Evolutionary conservation across 1,140 invertebrate genomes (phyloP), one percentile per base, ranked within the genome.

Genomic region (Nasonia giraulti): DNA sequence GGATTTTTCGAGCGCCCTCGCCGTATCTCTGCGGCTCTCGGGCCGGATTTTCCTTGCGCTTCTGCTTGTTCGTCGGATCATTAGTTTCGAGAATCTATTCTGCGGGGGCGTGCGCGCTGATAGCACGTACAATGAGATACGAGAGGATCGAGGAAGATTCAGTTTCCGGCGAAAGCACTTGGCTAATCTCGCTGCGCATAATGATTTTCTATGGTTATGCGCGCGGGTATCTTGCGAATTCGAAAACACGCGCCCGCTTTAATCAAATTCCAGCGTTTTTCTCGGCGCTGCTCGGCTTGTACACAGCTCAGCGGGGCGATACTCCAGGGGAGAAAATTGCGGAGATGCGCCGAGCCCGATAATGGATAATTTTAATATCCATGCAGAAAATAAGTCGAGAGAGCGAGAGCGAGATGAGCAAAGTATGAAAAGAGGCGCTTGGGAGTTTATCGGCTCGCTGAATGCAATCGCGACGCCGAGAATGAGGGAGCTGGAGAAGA

Each of bases 361-460:
- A 62, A 62, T 62, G 55, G 20, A 62, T 62, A 62, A 62, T 62
- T 62, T 62, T 62, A 62, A 62, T 62, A 62, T 62, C 55, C 55
- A 62, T n/a, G 55, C 55, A 62, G 17, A 62, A 62, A 62, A 62
- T 20, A 62, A 62, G 20, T 7, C 55, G 55, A 62, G 55, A 62
- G 20, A 62, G 20, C 1, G 17, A 62, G 12, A 55, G 14, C 17
- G 17, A 55, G 50, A 55, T 11, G 44, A 47, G 47, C 12, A 50
- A 50, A 17, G 47, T 17, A 50, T 12, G 47, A 17, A 10, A 50
- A 50, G 47, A 50, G 47, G 55, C 17, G 55, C 55, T 62, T n/a
- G 55, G 55, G 20, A 62, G 55, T 62, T 62, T 62, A 62, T 62
- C 55, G 55, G 20, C 55, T 20, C 55, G 55, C 20, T 20, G 55